Conservation (phyloP, 2,113 vertebrate genomes). For the Pangasianodon hypophthalmus region DNA sequence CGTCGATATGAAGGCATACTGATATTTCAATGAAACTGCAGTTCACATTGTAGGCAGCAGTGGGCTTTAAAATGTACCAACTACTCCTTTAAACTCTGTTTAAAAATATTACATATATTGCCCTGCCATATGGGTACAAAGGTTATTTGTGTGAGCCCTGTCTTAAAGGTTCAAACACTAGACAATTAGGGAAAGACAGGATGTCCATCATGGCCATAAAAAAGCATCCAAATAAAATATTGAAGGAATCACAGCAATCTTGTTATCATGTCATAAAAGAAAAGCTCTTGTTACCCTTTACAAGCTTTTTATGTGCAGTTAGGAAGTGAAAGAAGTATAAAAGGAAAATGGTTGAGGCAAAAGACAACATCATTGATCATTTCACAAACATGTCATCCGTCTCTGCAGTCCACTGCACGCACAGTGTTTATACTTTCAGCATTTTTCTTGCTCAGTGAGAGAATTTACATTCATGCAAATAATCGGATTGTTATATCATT, state of each 20-base stretch:
- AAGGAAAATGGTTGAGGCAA: constrained; percentile 1
- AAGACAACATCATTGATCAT: constrained; percentile 21
- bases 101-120: not conserved
- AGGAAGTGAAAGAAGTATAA: constrained; percentile 13
- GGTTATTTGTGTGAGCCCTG: no score
- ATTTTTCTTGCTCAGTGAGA: not conserved
- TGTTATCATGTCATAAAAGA: constrained; percentile 19
- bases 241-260: constrained; percentile 1
- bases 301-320: constrained; percentile 1
- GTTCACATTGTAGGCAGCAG: not conserved
- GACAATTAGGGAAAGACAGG: not conserved
- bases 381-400: constrained; percentile 5
- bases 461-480: constrained; percentile 7
- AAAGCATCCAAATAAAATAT: not conserved
- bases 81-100: not conserved
- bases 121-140: not conserved
- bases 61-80: not conserved
- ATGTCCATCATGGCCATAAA: not conserved
- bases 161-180: not conserved
- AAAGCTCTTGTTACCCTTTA: not conserved
- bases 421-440: not conserved
- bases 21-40: not conserved
- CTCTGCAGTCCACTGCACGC: constrained; percentile 4
- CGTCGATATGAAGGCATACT: not conserved
- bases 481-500: not conserved